Percentiles rank a stretch among this genome's conserved stretches.
phyloP scores from a whole-genome alignment of 2,888 invertebrate species.

The Hypomecis punctinalis region DNA sequence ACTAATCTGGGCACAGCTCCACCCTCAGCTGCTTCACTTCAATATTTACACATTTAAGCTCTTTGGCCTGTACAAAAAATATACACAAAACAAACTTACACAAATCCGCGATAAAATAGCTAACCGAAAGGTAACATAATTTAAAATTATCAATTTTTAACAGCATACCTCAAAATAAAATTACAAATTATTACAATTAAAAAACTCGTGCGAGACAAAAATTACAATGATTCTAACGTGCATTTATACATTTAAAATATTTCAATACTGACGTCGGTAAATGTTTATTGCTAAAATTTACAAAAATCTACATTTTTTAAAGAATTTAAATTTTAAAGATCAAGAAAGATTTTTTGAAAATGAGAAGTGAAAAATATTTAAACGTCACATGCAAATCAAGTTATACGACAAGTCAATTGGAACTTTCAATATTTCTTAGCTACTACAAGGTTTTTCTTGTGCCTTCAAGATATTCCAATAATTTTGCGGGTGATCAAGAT shows the following conservation, averaged over 20 bases:
- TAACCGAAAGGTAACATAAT: slow-evolving; percentile 77
- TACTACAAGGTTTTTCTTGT: too few relatives aligned
- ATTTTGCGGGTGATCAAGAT: too few relatives aligned
- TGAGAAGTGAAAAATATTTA: neutral
- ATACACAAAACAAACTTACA: slow-evolving; percentile 62
- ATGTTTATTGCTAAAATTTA: slow-evolving; percentile 42
- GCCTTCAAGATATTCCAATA: too few relatives aligned
- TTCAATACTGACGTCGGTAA: slow-evolving; percentile 72
- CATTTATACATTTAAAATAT: slow-evolving; percentile 39
- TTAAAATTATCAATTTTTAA: slow-evolving; percentile 80
- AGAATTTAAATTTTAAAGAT: slow-evolving; percentile 3
- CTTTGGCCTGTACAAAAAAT: slow-evolving; percentile 82
- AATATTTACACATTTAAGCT: slow-evolving; percentile 80
- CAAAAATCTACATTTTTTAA: slow-evolving; percentile 29
- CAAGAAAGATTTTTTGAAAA: slow-evolving; percentile 7
- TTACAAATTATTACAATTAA: slow-evolving; percentile 54
- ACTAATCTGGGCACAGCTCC: slow-evolving; percentile 67
- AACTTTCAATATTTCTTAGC: neutral
- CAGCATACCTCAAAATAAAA: slow-evolving; percentile 63
- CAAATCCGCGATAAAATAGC: slow-evolving; percentile 65
- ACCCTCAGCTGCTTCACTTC: slow-evolving; percentile 61
- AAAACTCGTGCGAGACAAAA: slow-evolving; percentile 39
- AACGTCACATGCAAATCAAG: neutral
- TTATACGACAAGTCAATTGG: neutral
- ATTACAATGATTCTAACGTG: slow-evolving; percentile 39